These are phyloP conservation scores for Oscheius onirici DNA, from an alignment of 2,888 invertebrate species.

Conservation along the genomic window DNA sequence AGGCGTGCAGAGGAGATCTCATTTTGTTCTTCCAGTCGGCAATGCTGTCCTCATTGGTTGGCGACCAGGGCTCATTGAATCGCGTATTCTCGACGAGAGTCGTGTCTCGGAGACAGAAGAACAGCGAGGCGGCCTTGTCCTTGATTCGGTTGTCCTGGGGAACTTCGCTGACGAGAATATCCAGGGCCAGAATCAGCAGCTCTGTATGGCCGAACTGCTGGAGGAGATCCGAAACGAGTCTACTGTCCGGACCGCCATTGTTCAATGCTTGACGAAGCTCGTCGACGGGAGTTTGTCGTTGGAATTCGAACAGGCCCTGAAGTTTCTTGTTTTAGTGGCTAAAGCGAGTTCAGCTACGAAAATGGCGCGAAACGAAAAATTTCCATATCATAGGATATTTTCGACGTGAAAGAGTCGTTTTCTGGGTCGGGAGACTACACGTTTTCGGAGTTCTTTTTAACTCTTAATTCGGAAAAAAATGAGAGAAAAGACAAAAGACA, in stretches of 20 bases:
- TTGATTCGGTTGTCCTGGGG: conserved; percentile 47
- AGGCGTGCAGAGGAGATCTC: conserved; percentile 51
- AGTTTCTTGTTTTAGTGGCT: too few relatives aligned
- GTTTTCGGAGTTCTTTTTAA: too few relatives aligned
- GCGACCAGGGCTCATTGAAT: conserved; percentile 40
- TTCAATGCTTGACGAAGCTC: conserved; percentile 86
- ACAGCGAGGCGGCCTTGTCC: conserved; percentile 42
- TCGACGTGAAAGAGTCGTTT: too few relatives aligned
- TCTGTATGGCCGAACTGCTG: conserved; percentile 77
- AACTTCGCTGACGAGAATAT: conserved; percentile 38
- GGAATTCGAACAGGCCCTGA: conserved; percentile 84
- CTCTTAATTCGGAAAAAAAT: too few relatives aligned
- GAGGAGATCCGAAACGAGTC: conserved; percentile 78
- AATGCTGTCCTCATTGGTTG: conserved; percentile 50
- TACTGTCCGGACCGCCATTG: conserved; percentile 79
- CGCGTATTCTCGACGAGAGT: conserved; percentile 40
- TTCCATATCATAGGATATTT: too few relatives aligned
- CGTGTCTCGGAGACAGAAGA: conserved; percentile 44
- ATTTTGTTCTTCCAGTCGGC: conserved; percentile 53
- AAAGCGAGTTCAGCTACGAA: not conserved
- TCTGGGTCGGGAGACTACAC: too few relatives aligned
- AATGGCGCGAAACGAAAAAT: too few relatives aligned
- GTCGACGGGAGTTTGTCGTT: conserved; percentile 87
- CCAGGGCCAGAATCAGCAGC: conserved; percentile 41
- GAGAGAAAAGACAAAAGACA: too few relatives aligned